These are phyloP conservation scores for Odontophorus gujanensis DNA, from an alignment of 2,113 vertebrate genomes.

Conservation along the genomic window DNA sequence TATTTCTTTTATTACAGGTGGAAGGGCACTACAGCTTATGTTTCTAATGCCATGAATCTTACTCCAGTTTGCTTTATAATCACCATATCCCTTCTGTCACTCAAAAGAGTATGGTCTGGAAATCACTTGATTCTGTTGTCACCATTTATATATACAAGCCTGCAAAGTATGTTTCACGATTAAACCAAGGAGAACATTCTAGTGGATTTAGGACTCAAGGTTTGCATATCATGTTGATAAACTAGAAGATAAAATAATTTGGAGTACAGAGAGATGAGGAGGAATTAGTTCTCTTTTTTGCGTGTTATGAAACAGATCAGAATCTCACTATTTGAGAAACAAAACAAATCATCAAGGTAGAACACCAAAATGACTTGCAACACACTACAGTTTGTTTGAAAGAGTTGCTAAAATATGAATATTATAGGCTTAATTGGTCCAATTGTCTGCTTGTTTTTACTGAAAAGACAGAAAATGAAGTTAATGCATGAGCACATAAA, in stretches of 20 bases:
- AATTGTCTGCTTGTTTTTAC: neutral
- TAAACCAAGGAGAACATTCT: neutral
- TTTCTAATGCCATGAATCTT: neutral
- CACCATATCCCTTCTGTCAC: neutral
- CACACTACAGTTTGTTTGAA: constrained; percentile 42
- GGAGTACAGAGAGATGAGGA: neutral
- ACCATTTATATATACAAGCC: constrained; percentile 1
- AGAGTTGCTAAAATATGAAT: constrained; percentile 15
- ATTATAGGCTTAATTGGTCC: neutral
- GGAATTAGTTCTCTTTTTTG: neutral
- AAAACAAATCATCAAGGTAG: neutral
- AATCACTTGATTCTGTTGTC: neutral
- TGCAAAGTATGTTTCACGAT: neutral
- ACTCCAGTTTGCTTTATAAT: neutral
- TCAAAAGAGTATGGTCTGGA: neutral
- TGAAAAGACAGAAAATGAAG: constrained; percentile 14
- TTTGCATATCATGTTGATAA: neutral
- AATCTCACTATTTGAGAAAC: constrained; percentile 20
- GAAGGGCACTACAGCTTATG: neutral
- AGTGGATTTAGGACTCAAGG: neutral
- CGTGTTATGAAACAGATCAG: constrained; percentile 14
- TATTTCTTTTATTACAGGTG: neutral
- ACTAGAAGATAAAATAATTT: neutral
- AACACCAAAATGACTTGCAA: constrained; percentile 29
- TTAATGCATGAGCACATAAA: neutral